Evolutionary conservation across 2,113 vertebrate genomes (phyloP), one percentile per base, ranked within the genome.

Genomic region (Limnothrissa miodon): DNA sequence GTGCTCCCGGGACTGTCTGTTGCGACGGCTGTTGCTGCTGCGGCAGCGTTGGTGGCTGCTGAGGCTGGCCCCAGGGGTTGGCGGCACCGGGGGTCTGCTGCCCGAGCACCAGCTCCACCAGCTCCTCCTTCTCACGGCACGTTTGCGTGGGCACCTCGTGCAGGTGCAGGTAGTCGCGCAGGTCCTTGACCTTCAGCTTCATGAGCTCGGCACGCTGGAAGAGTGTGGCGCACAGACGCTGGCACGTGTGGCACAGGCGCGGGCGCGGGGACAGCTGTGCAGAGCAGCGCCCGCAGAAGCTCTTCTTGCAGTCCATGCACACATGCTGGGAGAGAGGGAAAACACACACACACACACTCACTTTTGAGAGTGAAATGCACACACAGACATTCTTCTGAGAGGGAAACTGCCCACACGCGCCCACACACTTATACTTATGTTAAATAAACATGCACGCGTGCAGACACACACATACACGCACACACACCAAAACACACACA

Each of bases 151-250:
- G 94, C 74, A 99, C 86, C 86, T 96, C 96, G 0, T 96, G 97
- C 62, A 98, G 96, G 56, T 95, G 96, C 88, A 99, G 89, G 85
- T 99, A 99, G 87, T 99, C 97, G 19, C 98, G 88, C 81, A 99
- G 93, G 78, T 99, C 98, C 92, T 99, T 99, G 90, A 99, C 97
- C 82, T 99, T 99, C 87, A 99, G 95, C 95, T 97, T 99, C 92
- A 99, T 97, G 8, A 99, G 91, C 93, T 98, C 97, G 0, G 96
- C 95, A 36, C 96, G 90, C 90, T 94, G 93, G 1, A 97, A 95
- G 78, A 95, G 94, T 0, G 97, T 96, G 86, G 95, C 96, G 4
- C 95, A 95, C 92, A 99, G 95, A 5, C 96, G 96, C 82, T 94
- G 95, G 87, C 98, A 99, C 8, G 97, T 96, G 84, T 95, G 95